A percentile compares a stretch with the other conserved stretches of the same genome.
These are phyloP conservation scores for Hiodon alosoides DNA, from an alignment of 2,113 vertebrate species.

Conservation along the genomic window DNA sequence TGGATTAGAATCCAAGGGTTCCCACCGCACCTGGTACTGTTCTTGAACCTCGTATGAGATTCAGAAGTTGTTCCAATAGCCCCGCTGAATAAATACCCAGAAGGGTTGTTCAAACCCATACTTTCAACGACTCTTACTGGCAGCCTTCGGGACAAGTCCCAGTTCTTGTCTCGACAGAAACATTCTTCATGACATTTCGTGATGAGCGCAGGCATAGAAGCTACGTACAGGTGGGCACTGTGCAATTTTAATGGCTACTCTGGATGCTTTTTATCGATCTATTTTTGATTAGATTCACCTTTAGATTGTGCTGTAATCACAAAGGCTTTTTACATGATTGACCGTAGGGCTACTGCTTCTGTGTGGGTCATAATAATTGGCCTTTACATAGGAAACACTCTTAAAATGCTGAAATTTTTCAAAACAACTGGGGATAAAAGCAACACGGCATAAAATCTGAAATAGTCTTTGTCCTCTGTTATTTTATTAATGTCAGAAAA, in stretches of 20 bases:
- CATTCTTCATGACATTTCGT: slow-evolving; percentile 41
- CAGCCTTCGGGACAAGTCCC: slow-evolving; percentile 34
- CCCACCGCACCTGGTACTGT: background rate
- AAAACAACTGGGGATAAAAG: background rate
- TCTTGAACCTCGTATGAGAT: background rate
- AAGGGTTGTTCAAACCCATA: slow-evolving; percentile 24
- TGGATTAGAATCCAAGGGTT: background rate
- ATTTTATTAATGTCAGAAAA: background rate
- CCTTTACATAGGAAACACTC: background rate
- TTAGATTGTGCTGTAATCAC: background rate
- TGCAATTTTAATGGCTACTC: no score
- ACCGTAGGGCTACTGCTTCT: no score
- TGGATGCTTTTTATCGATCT: background rate
- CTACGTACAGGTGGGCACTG: no score
- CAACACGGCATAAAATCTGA: background rate
- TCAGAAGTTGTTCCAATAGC: slow-evolving; percentile 10
- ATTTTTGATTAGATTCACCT: background rate
- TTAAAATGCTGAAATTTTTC: background rate
- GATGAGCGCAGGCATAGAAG: background rate
- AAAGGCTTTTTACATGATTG: background rate
- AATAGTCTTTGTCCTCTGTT: background rate
- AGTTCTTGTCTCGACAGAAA: slow-evolving; percentile 37
- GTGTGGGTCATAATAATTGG: no score
- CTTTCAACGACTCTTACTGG: slow-evolving; percentile 48
- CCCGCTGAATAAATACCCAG: slow-evolving; percentile 30